Conservation (phyloP, 2,888 invertebrate genomes). For the Herminia tarsipennalis region DNA sequence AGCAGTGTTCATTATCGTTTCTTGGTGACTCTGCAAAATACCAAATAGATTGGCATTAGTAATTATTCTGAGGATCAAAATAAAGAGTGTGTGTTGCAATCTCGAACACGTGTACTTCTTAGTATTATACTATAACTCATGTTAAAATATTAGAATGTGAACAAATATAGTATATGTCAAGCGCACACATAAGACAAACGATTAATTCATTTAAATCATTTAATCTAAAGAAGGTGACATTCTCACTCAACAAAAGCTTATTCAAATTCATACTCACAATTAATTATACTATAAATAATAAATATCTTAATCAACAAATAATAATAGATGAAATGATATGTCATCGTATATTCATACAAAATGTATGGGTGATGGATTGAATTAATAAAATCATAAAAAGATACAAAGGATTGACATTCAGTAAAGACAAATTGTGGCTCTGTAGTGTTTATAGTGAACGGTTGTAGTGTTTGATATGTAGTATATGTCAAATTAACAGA, state of each 20-base stretch:
- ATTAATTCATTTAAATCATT: not conserved
- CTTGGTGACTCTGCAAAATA: too few relatives aligned
- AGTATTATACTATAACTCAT: too few relatives aligned
- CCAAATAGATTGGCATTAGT: too few relatives aligned
- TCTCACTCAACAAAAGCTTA: conserved; percentile 14
- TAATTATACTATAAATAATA: conserved; percentile 23
- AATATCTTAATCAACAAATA: conserved; percentile 55
- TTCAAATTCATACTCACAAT: conserved; percentile 17
- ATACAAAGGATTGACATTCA: conserved; percentile 48
- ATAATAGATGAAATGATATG: conserved; percentile 52
- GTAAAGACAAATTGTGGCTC: conserved; percentile 65
- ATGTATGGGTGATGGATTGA: conserved; percentile 55
- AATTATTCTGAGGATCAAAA: too few relatives aligned
- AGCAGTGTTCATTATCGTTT: too few relatives aligned
- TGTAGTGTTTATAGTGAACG: conserved; percentile 63
- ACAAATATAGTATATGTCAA: too few relatives aligned
- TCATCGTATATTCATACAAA: conserved; percentile 46
- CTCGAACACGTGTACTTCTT: too few relatives aligned
- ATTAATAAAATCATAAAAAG: conserved; percentile 69
- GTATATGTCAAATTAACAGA: conserved; percentile 41
- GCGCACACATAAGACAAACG: not conserved
- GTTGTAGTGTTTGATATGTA: conserved; percentile 40
- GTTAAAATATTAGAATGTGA: too few relatives aligned
- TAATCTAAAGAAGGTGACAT: not conserved
- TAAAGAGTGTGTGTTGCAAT: too few relatives aligned